Base-by-base conservation (phyloP, 2,888 invertebrate genomes). In the Kuschelorhynchus macadamiae region DNA sequence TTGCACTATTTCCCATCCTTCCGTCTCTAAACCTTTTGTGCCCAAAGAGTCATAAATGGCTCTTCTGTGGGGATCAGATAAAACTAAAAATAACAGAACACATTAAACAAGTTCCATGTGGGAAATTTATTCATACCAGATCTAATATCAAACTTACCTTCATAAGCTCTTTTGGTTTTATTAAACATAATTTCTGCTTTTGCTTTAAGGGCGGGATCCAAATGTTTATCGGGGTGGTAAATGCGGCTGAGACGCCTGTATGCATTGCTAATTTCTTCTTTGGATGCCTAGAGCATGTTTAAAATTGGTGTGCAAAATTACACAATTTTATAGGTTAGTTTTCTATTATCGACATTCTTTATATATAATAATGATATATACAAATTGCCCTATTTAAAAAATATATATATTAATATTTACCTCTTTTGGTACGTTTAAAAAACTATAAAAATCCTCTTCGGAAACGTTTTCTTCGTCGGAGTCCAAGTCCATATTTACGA, bases 141-240 rank as follows among this genome's bases (percentile, higher is more conserved):
- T 5, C 25, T 5, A 3, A 5, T 5, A 25, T 25, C 7, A 25
- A 25, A 5, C 7, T 5, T 25, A 25, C 92, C 89, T 89, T 98
- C 97, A 84, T 98, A 96, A 0, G 98, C 98, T 77, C 90, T 91
- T 81, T 97, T 97, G 0, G 94, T 92, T 82, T 95, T 93, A 81
- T 94, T 95, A 81, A 99, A 99, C 78, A 98, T 87, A 68, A 91
- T 85, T 83, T 97, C 96, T 0, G 98, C 98, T 85, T 96, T 93
- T 79, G 90, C 90, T 82, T 96, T 96, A 75, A 90, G 90, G 0
- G 87, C 88, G 0, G 92, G 91, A 79, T 96, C 93, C 11, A 89
- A 86, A 84, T 99, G 98, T 84, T 98, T 97, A 81, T 99, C 98
- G 0, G 99, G 98, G 83, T 99, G 99, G 80, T 97, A 98, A 76